Evolutionary conservation across 2,797 vertebrate genomes (phyloP).

Genomic region (Tadarida brasiliensis): DNA sequence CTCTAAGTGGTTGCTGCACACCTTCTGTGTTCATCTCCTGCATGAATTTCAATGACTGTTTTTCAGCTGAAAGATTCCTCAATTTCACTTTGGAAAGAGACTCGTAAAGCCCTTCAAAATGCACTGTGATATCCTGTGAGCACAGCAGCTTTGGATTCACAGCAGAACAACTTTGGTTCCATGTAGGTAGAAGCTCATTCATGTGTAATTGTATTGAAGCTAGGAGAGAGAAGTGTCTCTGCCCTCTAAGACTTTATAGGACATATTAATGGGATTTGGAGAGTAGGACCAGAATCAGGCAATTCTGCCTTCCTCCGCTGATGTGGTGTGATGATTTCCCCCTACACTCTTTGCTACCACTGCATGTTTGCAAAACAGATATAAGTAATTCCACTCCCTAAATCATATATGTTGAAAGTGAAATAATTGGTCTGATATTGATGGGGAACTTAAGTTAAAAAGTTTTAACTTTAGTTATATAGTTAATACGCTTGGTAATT

Average conservation of each 20-base stretch:
- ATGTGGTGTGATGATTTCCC: neutral
- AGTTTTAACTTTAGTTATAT: no score
- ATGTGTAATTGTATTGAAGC: neutral
- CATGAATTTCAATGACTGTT: neutral
- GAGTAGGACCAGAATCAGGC: neutral
- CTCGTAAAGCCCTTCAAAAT: neutral
- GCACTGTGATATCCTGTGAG: neutral
- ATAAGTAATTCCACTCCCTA: neutral
- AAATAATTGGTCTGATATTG: conserved; percentile 1
- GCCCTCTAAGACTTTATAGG: neutral
- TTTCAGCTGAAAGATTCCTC: neutral
- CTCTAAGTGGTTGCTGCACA: neutral
- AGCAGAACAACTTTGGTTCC: neutral
- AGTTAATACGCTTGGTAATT: no score
- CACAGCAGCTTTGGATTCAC: neutral
- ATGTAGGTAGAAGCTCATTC: neutral
- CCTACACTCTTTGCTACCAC: neutral
- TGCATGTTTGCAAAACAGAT: neutral
- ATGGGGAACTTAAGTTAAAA: no score
- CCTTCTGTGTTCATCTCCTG: neutral
- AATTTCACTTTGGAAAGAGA: neutral
- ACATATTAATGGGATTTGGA: neutral
- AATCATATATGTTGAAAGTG: neutral
- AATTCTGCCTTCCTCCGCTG: neutral
- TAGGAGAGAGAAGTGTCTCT: neutral